A percentile compares a stretch with the other conserved stretches of the same genome.
Conservation (phyloP, 2,888 invertebrate species). For the Cyaniris semiargus region DNA sequence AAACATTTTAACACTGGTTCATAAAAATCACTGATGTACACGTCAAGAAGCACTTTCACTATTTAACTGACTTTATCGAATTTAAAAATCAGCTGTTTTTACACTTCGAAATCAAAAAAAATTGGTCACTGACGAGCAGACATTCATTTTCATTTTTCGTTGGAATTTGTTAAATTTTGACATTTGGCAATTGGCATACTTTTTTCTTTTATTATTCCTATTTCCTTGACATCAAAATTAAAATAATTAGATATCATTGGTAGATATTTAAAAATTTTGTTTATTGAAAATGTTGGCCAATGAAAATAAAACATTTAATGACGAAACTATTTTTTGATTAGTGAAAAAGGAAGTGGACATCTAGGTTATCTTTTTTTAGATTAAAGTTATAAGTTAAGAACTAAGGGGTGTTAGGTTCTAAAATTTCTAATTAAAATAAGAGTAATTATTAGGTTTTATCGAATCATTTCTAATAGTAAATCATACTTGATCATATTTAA, state of each 20-base stretch:
- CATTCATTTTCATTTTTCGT: constrained; percentile 51
- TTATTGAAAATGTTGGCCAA: constrained; percentile 54
- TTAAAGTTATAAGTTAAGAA: neutral
- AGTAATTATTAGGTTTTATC: too few species aligned
- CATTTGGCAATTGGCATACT: constrained; percentile 59
- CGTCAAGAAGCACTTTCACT: constrained; percentile 41
- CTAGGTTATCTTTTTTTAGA: constrained; percentile 37
- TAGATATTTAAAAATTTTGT: constrained; percentile 38
- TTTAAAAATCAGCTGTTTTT: constrained; percentile 39
- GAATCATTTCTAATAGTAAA: too few species aligned
- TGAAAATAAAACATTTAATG: constrained; percentile 62
- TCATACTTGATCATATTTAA: too few species aligned
- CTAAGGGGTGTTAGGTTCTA: neutral
- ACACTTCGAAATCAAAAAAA: constrained; percentile 40
- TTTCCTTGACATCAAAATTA: neutral
- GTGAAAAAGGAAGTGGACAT: constrained; percentile 40
- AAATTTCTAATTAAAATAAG: too few species aligned
- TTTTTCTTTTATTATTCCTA: constrained; percentile 35
- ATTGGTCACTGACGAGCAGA: constrained; percentile 43
- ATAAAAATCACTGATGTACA: constrained; percentile 48
- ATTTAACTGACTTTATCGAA: constrained; percentile 36
- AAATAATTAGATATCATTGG: constrained; percentile 50
- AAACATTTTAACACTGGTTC: constrained; percentile 61
- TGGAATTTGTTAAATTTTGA: constrained; percentile 56
- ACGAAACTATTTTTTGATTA: constrained; percentile 50